phyloP scores from a whole-genome alignment of 2,888 invertebrate genomes.

The Eulithis testata region DNA sequence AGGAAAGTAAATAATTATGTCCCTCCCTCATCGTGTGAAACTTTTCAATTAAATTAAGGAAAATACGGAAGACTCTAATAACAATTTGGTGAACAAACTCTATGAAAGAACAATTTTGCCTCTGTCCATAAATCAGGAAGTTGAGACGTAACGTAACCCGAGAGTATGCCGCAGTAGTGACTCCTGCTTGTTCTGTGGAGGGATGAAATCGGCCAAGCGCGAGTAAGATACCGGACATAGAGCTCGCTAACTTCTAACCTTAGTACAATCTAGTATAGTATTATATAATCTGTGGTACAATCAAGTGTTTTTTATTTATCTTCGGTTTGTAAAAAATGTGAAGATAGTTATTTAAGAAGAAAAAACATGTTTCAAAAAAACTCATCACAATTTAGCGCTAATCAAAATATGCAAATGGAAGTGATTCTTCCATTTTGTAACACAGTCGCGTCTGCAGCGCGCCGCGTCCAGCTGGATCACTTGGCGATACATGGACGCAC shows the following conservation, averaged over 20 bases:
- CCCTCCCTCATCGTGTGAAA: conserved; percentile 21
- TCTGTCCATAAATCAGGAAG: conserved; percentile 40
- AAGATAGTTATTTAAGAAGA: neutral
- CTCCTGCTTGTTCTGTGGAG: conserved; percentile 12
- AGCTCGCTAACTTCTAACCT: too few species aligned
- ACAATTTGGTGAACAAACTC: conserved; percentile 31
- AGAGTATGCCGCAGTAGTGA: conserved; percentile 2
- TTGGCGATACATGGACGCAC: neutral
- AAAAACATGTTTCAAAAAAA: conserved; percentile 17
- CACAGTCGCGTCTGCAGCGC: conserved; percentile 3
- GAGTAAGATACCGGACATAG: too few species aligned
- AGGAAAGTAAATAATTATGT: conserved; percentile 5
- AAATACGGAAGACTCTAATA: conserved; percentile 28
- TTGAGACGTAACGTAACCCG: conserved; percentile 28
- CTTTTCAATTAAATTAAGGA: conserved; percentile 34
- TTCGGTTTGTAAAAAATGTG: neutral
- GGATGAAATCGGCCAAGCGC: neutral
- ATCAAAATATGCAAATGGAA: conserved; percentile 33
- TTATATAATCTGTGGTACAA: too few species aligned
- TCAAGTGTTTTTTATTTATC: too few species aligned
- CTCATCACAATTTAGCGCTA: conserved; percentile 18
- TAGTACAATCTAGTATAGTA: too few species aligned
- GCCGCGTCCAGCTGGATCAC: neutral
- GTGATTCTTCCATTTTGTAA: conserved; percentile 26
- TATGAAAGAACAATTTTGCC: conserved; percentile 30